These are phyloP conservation scores for Platerodrilus igneus DNA, from an alignment of 2,888 invertebrate species.

Conservation along the genomic window DNA sequence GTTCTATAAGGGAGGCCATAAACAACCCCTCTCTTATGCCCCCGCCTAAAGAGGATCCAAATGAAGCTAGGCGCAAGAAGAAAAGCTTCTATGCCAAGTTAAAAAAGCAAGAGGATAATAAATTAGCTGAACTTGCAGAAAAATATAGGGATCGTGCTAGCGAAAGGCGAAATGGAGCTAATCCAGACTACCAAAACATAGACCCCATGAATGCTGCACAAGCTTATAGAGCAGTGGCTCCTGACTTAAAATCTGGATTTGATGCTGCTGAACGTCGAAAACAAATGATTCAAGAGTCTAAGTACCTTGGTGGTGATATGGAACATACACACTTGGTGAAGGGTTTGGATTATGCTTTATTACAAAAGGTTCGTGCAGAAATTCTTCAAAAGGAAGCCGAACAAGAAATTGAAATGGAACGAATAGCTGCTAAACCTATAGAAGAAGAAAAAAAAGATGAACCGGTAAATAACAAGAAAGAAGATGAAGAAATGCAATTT, in stretches of 20 bases:
- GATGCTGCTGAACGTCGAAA: constrained; percentile 92
- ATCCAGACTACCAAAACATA: constrained; percentile 74
- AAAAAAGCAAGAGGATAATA: constrained; percentile 92
- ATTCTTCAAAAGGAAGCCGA: constrained; percentile 75
- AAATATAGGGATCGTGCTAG: constrained; percentile 89
- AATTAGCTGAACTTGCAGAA: constrained; percentile 88
- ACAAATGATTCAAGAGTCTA: constrained; percentile 96
- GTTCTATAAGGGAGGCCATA: constrained; percentile 66
- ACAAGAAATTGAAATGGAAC: constrained; percentile 77
- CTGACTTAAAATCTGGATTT: constrained; percentile 88
- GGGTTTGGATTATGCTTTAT: constrained; percentile 75
- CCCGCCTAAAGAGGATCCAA: constrained; percentile 62
- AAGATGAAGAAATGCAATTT: constrained; percentile 73
- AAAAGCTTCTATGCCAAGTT: constrained; percentile 91
- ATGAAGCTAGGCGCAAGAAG: constrained; percentile 84
- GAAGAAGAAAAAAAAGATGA: constrained; percentile 48
- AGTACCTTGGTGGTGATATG: constrained; percentile 99
- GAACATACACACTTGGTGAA: constrained; percentile 99
- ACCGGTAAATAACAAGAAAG: constrained; percentile 52
- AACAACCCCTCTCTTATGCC: constrained; percentile 50
- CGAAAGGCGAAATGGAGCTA: constrained; percentile 81
- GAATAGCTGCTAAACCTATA: constrained; percentile 58
- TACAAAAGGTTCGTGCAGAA: constrained; percentile 92
- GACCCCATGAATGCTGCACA: constrained; percentile 81
- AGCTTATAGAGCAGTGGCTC: constrained; percentile 80